Evolutionary conservation across 2,888 invertebrate species (phyloP).

Genomic region (Dione vanillae): DNA sequence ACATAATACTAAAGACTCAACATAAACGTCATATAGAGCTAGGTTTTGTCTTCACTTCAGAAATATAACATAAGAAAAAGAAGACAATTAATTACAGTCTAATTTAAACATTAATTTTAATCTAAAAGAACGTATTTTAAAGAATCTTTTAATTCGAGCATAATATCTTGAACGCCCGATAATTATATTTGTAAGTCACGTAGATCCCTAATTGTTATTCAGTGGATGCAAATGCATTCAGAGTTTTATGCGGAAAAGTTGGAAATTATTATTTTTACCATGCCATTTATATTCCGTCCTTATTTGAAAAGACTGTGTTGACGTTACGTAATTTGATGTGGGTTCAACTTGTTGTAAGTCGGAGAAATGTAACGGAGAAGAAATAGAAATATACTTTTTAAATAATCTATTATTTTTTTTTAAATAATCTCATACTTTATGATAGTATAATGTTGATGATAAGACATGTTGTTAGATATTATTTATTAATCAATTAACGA

Average conservation of each 20-base stretch:
- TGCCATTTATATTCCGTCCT: slow-evolving; percentile 20
- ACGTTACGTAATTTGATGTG: not conserved
- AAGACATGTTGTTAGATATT: no score
- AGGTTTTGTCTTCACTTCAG: not conserved
- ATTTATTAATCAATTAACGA: no score
- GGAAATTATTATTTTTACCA: slow-evolving; percentile 34
- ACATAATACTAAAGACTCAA: no score
- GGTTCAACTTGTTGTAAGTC: not conserved
- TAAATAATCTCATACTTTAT: no score
- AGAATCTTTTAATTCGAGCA: slow-evolving; percentile 34
- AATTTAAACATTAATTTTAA: slow-evolving; percentile 5
- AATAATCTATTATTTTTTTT: no score
- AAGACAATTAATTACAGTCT: not conserved
- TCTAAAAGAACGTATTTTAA: slow-evolving; percentile 12
- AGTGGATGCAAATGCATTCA: slow-evolving; percentile 46
- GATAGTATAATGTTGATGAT: no score
- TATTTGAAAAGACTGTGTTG: slow-evolving; percentile 2
- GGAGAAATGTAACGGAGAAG: no score
- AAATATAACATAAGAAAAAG: not conserved
- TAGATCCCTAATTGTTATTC: slow-evolving; percentile 40
- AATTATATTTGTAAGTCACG: slow-evolving; percentile 46
- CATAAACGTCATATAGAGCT: no score
- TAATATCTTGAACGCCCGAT: slow-evolving; percentile 26
- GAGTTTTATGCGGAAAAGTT: slow-evolving; percentile 36
- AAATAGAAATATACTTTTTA: no score